Base-by-base conservation (phyloP, 2,113 vertebrate genomes). In the Mustela lutreola region DNA sequence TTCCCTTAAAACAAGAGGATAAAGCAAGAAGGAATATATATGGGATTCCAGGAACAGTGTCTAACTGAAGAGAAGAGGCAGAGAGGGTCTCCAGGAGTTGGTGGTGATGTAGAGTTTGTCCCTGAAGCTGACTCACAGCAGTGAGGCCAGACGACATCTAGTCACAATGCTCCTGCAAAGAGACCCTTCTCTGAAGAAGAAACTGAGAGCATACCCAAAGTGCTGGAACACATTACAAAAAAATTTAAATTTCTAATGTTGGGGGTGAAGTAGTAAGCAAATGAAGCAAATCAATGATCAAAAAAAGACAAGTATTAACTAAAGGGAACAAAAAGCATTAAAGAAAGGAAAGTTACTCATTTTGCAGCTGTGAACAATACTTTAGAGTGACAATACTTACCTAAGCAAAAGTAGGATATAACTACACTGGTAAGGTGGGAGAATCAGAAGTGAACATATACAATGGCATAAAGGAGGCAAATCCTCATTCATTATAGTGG, bases 191-290 rank as follows among this genome's bases (percentile, higher is more conserved):
- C 73, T 45, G 2, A 58, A n/a, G 60, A 11, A 70, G 4, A 22
- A 92, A 62, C 33, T 14, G 1, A 60, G 33, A 82, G 9, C 5
- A n/a, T 1, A 65, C 9, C 8, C 4, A 0, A 28, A 65, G 26
- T 24, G 18, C 4, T 73, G 62, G 11, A 86, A 58, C 33, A 36
- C 36, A 75, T 5, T 73, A 28, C 8, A 33, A n/a, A 8, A 1
- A 71, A 78, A 91, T 75, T 50, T 83, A n/a, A 63, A 76, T 73
- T 88, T 93, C 28, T 58, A 16, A 90, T 73, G 67, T 63, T 94
- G 19, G 19, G 24, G 9, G 11, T n/a, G 1, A 48, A 62, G 14
- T 70, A 31, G 36, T 79, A 31, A 82, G n/a, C 6, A 26, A 94
- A 83, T 73, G 50, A 91, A 42, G 62, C 5, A 81, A 80, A 56